Percentiles rank a stretch among this genome's conserved stretches.
Evolutionary conservation across 64 coral and sea anemone species (phyloP).

Genomic region (Pachyseris speciosa): DNA sequence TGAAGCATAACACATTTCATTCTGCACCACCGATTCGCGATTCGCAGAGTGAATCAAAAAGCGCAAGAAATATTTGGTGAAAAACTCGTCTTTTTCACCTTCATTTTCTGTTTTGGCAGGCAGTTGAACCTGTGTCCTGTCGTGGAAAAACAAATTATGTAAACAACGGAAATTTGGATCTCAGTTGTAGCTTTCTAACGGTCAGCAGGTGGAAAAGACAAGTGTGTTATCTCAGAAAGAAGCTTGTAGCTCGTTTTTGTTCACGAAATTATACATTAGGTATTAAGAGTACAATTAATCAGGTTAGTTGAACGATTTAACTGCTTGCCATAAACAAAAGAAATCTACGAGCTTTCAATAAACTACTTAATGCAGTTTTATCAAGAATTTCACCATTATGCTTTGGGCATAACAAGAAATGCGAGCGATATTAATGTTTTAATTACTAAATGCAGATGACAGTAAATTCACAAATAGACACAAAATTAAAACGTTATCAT

Average conservation of each 20-base stretch:
- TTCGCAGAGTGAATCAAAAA: neutral
- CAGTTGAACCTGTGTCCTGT: slow-evolving; percentile 38
- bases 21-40: neutral
- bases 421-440: slow-evolving; percentile 77
- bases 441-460: slow-evolving; percentile 69
- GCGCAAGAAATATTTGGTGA: neutral
- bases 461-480: slow-evolving; percentile 60
- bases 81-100: slow-evolving; percentile 17
- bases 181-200: slow-evolving; percentile 13
- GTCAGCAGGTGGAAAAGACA: slow-evolving; percentile 33
- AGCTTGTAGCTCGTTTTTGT: neutral
- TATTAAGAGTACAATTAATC: neutral
- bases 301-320: neutral
- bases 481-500: slow-evolving; percentile 74
- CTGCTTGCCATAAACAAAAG: slow-evolving; percentile 45
- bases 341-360: slow-evolving; percentile 39
- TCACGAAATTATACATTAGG: neutral
- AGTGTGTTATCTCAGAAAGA: neutral
- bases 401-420: slow-evolving; percentile 42
- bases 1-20: neutral
- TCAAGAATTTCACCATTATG: slow-evolving; percentile 47
- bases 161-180: slow-evolving; percentile 51
- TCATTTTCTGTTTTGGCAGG: slow-evolving; percentile 13
- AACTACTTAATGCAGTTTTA: slow-evolving; percentile 56
- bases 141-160: slow-evolving; percentile 36